Evolutionary conservation across 2,888 invertebrate species (phyloP), one percentile per base, ranked within the genome.

Genomic region (Drosophila cyrtoloma): DNA sequence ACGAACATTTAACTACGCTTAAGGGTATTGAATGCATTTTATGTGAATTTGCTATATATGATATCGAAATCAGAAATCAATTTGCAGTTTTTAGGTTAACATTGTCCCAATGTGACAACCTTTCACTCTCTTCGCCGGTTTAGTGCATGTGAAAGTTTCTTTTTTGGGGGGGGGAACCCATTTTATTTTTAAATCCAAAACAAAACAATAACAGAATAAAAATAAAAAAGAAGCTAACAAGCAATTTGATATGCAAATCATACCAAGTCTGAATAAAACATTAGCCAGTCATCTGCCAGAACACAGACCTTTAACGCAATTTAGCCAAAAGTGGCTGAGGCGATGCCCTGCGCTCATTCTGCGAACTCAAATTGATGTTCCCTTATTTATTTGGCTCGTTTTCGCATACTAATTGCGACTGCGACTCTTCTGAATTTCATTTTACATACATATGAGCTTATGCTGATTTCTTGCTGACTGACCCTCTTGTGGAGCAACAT

Each of bases 161-260:
- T n/a, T 30, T 5, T 7, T 7, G 22, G 1, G 75, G 56, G 50
- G 16, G 79, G 52, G 62, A 66, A 57, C 55, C 70, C 70, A 69
- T 82, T 71, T 58, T 61, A 72, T 67, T 60, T 52, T 55, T 64
- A 57, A 69, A 35, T 42, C 67, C 39, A 59, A 68, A 78, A 67
- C 12, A 37, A 39, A 39, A 57, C 39, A 30, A 14, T n/a, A 42
- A n/a, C n/a, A 42, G 10, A 47, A 47, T 5, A 12, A 9, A 10
- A 37, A 37, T 4, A 26, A 32, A 22, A 70, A 74, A 67, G 56
- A 79, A 71, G 68, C 83, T 69, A 81, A 84, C 84, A 82, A 86
- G 78, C 87, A 89, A 87, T 87, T 87, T 89, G 66, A 64, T 82
- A 87, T 87, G 87, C 82, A 87, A 87, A 87, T 87, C 83, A 74